Evolutionary conservation across 37 sponge, comb jelly and placozoan species (phyloP), one percentile per base, ranked within the genome.

Genomic region (Geodia barretti): DNA sequence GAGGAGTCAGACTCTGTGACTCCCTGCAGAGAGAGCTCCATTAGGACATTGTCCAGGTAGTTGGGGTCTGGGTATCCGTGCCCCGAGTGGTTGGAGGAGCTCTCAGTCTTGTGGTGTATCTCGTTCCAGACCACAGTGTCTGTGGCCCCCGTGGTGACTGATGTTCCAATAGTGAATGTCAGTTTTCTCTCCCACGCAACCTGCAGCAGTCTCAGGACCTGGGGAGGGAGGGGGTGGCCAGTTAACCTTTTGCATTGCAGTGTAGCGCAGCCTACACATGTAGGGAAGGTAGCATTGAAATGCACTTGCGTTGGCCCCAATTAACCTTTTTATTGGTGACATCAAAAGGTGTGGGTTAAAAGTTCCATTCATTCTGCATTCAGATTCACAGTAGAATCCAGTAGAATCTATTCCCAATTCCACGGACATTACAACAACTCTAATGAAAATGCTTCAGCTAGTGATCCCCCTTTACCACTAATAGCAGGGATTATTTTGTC

Each of bases 81-180:
- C 0, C 97, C 97, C 1, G 76, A 68, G 66, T 75, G 21, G 64
- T 95, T 95, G 34, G 85, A 67, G 26, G 37, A 80, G 64, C 62
- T 76, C 66, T 91, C 94, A 4, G 99, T 99, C 80, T 99, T 99
- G 86, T 99, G 99, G 70, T 99, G 99, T 38, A 97, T 97, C 43
- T 99, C 97, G 81, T 98, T 98, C 99, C 99, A 98, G 14, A 95
- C 97, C 33, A 99, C 76, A 29, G 93, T 90, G 79, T 99, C 82
- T 0, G 70, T 77, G 26, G 75, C 73, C 1, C 99, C 99, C 1
- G 95, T 93, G 23, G 95, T 99, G 11, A 90, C 91, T 32, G 95
- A 95, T 4, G 93, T 88, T 24, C 97, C 97, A 7, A 99, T 97
- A 33, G 97, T 96, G 88, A 99, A 99, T 62, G 98, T 97, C 0